Conservation (phyloP, 2,888 invertebrate genomes). For the Platycheirus albimanus region DNA sequence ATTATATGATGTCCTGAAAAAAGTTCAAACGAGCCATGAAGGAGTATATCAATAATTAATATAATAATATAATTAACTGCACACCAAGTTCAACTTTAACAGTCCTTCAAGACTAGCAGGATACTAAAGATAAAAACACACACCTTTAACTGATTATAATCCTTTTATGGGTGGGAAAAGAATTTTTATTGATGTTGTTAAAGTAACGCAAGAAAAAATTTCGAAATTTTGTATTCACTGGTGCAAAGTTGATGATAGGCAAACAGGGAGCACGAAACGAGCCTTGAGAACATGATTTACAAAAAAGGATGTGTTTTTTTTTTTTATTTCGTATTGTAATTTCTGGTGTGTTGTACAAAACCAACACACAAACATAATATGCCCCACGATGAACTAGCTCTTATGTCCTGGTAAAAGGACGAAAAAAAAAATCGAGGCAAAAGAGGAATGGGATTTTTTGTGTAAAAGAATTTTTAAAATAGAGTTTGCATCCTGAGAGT, state of each 20-base stretch:
- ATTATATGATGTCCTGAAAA: too few species aligned
- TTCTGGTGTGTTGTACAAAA: slow-evolving; percentile 2
- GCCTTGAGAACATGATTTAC: slow-evolving; percentile 53
- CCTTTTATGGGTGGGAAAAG: too few species aligned
- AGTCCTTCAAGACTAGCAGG: too few species aligned
- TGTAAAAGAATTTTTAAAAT: slow-evolving; percentile 52
- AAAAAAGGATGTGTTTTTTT: slow-evolving; percentile 7
- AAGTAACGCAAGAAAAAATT: too few species aligned
- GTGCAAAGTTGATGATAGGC: slow-evolving; percentile 64
- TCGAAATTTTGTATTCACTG: slow-evolving; percentile 30
- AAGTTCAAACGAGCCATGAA: too few species aligned
- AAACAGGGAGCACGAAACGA: slow-evolving; percentile 24
- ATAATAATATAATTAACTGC: too few species aligned
- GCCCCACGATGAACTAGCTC: slow-evolving; percentile 13
- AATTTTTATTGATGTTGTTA: too few species aligned
- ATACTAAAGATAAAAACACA: too few species aligned
- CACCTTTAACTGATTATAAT: too few species aligned
- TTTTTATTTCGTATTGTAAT: too few species aligned
- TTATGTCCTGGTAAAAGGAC: slow-evolving; percentile 35
- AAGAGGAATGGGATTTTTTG: slow-evolving; percentile 10
- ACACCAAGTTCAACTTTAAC: too few species aligned
- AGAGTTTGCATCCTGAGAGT: slow-evolving; percentile 48
- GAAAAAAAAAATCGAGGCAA: neutral
- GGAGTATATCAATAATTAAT: too few species aligned
- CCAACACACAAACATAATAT: slow-evolving; percentile 4